Base-by-base conservation (phyloP, 2,888 invertebrate genomes). In the Ethmia dodecea region DNA sequence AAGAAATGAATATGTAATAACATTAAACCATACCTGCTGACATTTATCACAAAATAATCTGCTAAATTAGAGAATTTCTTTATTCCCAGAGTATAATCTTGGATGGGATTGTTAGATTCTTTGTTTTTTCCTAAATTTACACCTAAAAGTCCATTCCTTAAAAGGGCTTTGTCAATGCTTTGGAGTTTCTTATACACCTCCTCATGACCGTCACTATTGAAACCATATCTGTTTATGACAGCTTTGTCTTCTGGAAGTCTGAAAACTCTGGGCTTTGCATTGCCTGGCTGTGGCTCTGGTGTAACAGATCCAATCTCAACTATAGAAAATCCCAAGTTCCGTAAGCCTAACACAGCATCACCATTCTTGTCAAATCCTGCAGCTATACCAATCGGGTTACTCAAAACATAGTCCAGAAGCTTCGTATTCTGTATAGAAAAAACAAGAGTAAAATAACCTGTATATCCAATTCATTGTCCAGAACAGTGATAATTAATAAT, bases 291-390 rank as follows among this genome's bases (percentile, higher is more conserved):
- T 0, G 99, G 94, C 54, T 91, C 67, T 1, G 99, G 99, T 1
- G 99, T 99, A 0, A 99, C 92, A 3, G 97, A 96, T 39, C 99
- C 99, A 52, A 99, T 91, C 89, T 99, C 99, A 13, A 99, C 91
- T 72, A 98, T 95, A 3, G 98, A 95, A 78, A 99, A 98, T 0
- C 99, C 99, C 37, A 96, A 80, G 56, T 92, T 90, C 42, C 90
- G 88, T 24, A 99, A 77, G 0, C 96, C 95, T 54, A 90, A 74
- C 1, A 98, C 88, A 13, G 95, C 97, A 84, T 98, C 97, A 4
- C 93, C 98, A 77, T 99, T 92, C 75, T 99, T 99, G 74, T 99
- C 99, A 81, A 99, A 99, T 4, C 99, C 99, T 37, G 99, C 99
- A 14, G 99, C 99, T 60, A 99, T 91, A n/a, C 99, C 99, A 52